Percentiles rank a stretch among this genome's conserved stretches.
These are phyloP conservation scores for Charadrius vociferus DNA, from an alignment of 2,113 vertebrate species.

Conservation along the genomic window DNA sequence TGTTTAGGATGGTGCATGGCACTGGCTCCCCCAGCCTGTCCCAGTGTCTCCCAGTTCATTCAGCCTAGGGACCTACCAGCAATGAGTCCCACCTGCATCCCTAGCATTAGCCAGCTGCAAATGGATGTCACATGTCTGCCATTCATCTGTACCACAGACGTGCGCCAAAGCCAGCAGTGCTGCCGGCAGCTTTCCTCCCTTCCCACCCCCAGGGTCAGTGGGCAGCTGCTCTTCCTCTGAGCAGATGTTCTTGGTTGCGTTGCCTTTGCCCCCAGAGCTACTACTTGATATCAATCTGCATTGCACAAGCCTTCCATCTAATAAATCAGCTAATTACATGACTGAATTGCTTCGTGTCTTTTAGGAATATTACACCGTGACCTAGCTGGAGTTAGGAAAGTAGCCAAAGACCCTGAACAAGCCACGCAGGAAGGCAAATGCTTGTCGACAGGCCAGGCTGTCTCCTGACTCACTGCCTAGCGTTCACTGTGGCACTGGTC, in stretches of 20 bases:
- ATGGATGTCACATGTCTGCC: no score
- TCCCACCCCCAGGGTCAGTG: accelerated
- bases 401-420: neutral
- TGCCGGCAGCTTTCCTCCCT: neutral
- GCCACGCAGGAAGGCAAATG: neutral
- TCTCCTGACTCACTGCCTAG: neutral
- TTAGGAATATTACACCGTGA: neutral
- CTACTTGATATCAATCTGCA: neutral
- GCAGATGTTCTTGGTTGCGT: neutral
- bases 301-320: neutral
- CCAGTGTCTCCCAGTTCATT: neutral
- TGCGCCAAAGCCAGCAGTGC: neutral
- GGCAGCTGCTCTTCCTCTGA: neutral
- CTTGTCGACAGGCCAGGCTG: neutral
- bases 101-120: neutral
- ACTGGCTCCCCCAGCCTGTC: neutral
- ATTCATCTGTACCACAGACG: accelerated
- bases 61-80: neutral
- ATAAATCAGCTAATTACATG: neutral
- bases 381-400: neutral
- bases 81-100: accelerated
- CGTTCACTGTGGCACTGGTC: neutral
- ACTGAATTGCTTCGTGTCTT: neutral
- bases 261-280: neutral
- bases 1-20: neutral